phyloP scores from a whole-genome alignment of 2,797 vertebrate species.

The Cyprinodon diabolis region DNA sequence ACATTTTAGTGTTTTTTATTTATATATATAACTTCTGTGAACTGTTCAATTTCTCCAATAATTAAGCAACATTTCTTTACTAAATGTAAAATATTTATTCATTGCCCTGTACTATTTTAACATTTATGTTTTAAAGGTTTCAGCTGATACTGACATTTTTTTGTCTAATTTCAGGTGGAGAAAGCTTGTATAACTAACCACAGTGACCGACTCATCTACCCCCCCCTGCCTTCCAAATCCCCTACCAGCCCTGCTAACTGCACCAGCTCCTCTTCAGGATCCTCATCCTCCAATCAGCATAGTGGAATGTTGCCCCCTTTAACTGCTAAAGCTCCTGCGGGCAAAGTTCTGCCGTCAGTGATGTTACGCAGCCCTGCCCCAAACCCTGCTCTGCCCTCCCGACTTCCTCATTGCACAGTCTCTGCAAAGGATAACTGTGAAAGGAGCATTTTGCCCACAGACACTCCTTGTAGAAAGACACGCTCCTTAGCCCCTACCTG shows the following conservation, averaged over 20 bases:
- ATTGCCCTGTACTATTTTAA: no score
- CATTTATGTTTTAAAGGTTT: no score
- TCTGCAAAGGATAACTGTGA: neutral
- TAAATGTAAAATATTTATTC: no score
- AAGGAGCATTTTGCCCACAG: neutral
- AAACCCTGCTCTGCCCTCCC: constrained; percentile 11
- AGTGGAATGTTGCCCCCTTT: neutral
- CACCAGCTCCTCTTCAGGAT: neutral
- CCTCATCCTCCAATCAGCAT: constrained; percentile 6
- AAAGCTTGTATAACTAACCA: constrained; percentile 54
- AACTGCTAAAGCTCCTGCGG: neutral
- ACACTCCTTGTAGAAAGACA: neutral
- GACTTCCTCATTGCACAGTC: neutral
- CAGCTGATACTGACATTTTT: no score
- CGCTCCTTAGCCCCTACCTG: neutral
- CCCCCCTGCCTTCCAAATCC: constrained; percentile 64
- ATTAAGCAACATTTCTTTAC: no score
- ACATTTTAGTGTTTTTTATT: no score
- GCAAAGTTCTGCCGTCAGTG: constrained; percentile 3
- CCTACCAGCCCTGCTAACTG: neutral
- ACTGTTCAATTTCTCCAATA: no score
- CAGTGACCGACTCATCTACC: constrained; percentile 84
- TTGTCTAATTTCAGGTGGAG: constrained; percentile 66
- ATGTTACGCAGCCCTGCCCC: constrained; percentile 16
- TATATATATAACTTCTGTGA: no score